These are phyloP conservation scores for Cancer borealis DNA, from an alignment of 2,888 invertebrate species.

Conservation along the genomic window DNA sequence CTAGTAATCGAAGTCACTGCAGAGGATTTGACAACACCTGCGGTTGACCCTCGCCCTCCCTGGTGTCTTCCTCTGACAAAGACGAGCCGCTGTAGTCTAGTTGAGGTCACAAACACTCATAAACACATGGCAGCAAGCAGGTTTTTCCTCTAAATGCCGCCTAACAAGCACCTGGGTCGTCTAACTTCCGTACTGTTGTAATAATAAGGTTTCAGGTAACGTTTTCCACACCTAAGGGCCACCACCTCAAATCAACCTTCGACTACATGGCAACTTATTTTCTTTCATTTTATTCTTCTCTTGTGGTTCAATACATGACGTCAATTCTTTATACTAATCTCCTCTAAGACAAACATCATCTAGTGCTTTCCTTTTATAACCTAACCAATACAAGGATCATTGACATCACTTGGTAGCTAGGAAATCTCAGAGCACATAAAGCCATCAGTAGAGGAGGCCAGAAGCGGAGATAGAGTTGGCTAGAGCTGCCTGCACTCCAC, in stretches of 20 bases:
- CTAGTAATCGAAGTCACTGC: background rate
- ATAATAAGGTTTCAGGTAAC: background rate
- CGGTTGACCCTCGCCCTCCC: constrained; percentile 3
- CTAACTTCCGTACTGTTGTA: background rate
- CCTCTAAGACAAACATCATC: background rate
- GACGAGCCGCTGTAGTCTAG: background rate
- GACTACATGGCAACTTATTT: background rate
- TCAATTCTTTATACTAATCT: background rate
- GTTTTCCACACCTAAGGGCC: background rate
- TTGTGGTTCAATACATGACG: background rate
- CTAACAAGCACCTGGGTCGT: background rate
- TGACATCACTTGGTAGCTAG: background rate
- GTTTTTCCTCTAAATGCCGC: background rate
- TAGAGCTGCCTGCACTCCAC: background rate
- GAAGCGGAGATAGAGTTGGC: background rate
- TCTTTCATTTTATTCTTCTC: background rate
- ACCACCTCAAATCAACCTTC: background rate
- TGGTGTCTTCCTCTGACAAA: background rate
- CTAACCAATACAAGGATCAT: background rate
- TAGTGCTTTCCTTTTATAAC: background rate
- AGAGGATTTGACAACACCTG: background rate
- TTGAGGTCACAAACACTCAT: background rate
- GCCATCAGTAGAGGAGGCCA: background rate
- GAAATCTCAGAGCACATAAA: background rate
- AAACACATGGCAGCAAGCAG: background rate